Evolutionary conservation across 2,113 vertebrate species (phyloP), one percentile per base, ranked within the genome.

Genomic region (Myodes glareolus): DNA sequence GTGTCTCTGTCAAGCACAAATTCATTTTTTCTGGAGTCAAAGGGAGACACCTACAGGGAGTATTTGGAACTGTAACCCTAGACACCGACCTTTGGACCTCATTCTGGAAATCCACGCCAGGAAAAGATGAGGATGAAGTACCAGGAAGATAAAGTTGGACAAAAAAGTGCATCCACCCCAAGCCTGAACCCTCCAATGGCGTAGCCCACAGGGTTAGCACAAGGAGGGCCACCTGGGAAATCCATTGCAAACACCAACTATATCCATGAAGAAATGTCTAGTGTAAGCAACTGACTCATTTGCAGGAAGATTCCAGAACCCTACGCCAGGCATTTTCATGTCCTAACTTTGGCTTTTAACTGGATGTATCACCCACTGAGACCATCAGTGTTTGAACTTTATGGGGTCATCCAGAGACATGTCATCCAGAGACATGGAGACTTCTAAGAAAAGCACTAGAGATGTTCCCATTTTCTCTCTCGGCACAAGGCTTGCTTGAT

Each of bases 41-140:
- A 94, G 94, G 36, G 96, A 85, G 97, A 50, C 97, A 81, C 97
- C 96, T 96, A 76, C 80, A 95, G 97, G 91, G 39, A 23, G 8
- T 0, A 86, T 0, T 0, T 77, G 88, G 92, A 68, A 95, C 90
- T 95, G 85, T 96, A 97, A 85, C 92, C 92, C 94, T 96, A 96
- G 92, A 88, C 90, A 19, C 42, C 78, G 93, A 55, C 68, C 25
- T 1, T 76, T 68, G 63, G 29, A 1, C 21, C 10, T 58, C 29
- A 2, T 67, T 45, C 42, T 8, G 14, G 47, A n/a, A n/a, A n/a
- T n/a, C 55, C 31, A 50, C 1, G 14, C 7, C 76, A 47, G 52
- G 68, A 39, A 94, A 52, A 90, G 36, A 87, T 36, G 67, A 39
- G 1, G 14, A 84, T 16, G 4, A 82, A 39, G 31, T 7, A 13